These are phyloP conservation scores for Anagyrus pseudococci DNA, from an alignment of 2,888 invertebrate species.

Conservation along the genomic window DNA sequence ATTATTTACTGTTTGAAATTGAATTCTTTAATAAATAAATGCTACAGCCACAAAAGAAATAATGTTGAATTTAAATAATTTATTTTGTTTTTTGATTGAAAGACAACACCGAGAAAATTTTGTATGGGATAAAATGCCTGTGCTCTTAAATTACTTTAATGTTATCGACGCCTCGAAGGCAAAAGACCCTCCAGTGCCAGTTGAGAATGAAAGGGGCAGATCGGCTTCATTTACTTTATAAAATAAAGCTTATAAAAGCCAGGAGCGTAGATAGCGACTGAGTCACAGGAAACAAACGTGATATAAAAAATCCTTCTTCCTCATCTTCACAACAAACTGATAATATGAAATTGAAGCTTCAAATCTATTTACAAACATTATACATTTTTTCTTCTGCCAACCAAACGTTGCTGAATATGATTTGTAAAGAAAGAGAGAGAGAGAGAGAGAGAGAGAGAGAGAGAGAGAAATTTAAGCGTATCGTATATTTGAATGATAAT, in stretches of 20 bases:
- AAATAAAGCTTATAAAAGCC: conserved; percentile 27
- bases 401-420: not conserved
- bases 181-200: not conserved
- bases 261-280: conserved; percentile 22
- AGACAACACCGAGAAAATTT: not conserved
- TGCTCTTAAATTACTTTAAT: conserved; percentile 1
- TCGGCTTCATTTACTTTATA: conserved; percentile 20
- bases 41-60: not conserved
- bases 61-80: not conserved
- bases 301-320: not conserved
- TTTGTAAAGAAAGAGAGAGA: not conserved
- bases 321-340: not conserved
- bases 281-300: conserved; percentile 20
- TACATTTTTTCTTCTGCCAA: not conserved
- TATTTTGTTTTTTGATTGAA: not conserved
- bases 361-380: not conserved
- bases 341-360: not conserved
- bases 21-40: not conserved
- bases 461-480: no score
- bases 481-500: no score
- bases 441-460: no score
- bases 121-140: not conserved
- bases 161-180: not conserved
- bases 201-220: conserved; percentile 20
- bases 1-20: not conserved